Conservation (phyloP, 1,140 invertebrate species). For the Drosophila pachea region DNA sequence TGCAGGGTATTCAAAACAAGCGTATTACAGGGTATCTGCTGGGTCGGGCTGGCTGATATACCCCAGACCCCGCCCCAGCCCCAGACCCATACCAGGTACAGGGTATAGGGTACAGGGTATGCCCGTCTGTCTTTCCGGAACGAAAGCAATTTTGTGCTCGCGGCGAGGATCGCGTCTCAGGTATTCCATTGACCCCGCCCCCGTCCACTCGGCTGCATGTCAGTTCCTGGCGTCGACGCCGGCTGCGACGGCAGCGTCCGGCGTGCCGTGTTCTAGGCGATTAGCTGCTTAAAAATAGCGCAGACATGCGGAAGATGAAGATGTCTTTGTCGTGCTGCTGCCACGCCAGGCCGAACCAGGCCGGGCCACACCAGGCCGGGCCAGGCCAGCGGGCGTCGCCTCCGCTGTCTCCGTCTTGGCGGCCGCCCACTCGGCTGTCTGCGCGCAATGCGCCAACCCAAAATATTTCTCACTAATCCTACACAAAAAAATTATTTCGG, state of each 20-base stretch:
- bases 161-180: conserved; percentile 26
- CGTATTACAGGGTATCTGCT: no score
- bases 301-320: conserved; percentile 67
- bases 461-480: conserved; percentile 68
- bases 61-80: no score
- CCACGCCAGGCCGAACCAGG: no score
- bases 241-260: conserved; percentile 41
- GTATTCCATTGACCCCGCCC: conserved; percentile 21
- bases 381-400: conserved; percentile 19
- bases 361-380: background rate
- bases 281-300: conserved; percentile 70
- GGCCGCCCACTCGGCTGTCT: conserved; percentile 33
- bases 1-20: no score
- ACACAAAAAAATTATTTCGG: conserved; percentile 62
- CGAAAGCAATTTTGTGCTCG: background rate
- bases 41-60: no score
- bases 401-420: conserved; percentile 16
- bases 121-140: no score
- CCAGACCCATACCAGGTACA: no score
- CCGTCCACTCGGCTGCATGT: conserved; percentile 2
- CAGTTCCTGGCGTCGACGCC: conserved; percentile 27
- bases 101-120: no score
- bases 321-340: conserved; percentile 11
- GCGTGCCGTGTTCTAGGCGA: conserved; percentile 74
- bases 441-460: background rate